Evolutionary conservation across 1,140 invertebrate species (phyloP), one percentile per base, ranked within the genome.

Genomic region (Daktulosphaira vitifoliae): DNA sequence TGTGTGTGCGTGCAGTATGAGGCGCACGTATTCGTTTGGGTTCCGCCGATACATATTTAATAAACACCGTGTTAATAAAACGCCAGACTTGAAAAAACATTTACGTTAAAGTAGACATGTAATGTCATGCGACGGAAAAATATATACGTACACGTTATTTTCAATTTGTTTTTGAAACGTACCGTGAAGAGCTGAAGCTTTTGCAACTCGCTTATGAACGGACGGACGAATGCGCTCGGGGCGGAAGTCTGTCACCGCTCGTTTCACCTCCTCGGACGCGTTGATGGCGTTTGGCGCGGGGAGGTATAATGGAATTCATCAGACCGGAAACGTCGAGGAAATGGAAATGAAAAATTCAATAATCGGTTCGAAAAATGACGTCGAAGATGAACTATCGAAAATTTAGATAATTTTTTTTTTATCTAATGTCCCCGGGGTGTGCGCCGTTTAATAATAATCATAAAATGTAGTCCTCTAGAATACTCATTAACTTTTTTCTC

Each of bases 321-420:
- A 62, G 56, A 48, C 42, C 56, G 56, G 56, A 62, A 62, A 62
- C 42, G 44, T 42, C 22, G 39, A 56, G 53, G 53, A 56, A 56
- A 56, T 56, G 42, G 42, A 62, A 62, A 62, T 16, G 56, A 48
- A 25, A 62, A 62, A 62, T 42, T 62, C 56, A 46, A 62, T 62
- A 62, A 62, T 46, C 56, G 16, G 56, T 25, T 29, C 46, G 42
- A 49, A 49, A 49, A 23, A 25, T n/a, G n/a, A 42, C 15, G 38
- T 7, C 20, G 37, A 42, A 25, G 53, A 42, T 37, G 38, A 37
- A 37, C 33, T 6, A 7, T 7, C 13, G 13, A 13, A 13, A 37
- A 13, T 37, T 37, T 37, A 37, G 5, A 37, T 6, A 54, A 56
- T 42, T 25, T 25, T 56, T 42, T 23, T 25, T 39, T 56, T 56